Percentiles rank a stretch among this genome's conserved stretches.
These are phyloP conservation scores for Aradus depressus DNA, from an alignment of 2,888 invertebrate species.

Conservation along the genomic window DNA sequence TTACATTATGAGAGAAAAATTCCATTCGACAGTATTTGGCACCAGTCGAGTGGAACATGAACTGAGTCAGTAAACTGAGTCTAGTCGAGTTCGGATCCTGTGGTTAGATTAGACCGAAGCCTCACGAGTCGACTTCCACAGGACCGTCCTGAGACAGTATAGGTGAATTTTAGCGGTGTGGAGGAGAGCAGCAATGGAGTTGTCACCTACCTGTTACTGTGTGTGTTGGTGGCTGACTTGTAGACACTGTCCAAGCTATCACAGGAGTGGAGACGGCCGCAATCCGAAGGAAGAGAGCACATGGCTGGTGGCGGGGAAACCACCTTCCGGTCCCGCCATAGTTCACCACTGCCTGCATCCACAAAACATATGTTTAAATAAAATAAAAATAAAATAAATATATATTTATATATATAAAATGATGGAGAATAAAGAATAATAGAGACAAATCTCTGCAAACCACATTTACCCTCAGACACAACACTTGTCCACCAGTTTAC, in stretches of 20 bases:
- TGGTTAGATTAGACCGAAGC: too few species aligned
- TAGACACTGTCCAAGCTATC: constrained; percentile 42
- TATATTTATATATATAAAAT: neutral
- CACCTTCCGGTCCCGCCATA: constrained; percentile 45
- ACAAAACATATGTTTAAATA: constrained; percentile 17
- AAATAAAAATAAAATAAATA: neutral
- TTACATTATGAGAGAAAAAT: too few species aligned
- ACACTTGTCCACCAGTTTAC: too few species aligned
- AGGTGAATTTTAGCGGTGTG: too few species aligned
- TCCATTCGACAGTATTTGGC: too few species aligned
- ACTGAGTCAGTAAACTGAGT: too few species aligned
- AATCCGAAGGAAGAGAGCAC: constrained; percentile 41
- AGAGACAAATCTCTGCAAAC: neutral
- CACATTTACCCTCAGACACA: neutral
- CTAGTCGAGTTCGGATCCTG: too few species aligned
- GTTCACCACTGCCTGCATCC: constrained; percentile 43
- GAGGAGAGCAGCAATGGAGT: too few species aligned
- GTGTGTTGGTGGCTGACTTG: constrained; percentile 37
- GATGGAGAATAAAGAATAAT: neutral
- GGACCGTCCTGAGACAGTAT: too few species aligned
- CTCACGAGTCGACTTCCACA: too few species aligned
- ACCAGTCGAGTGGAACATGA: too few species aligned
- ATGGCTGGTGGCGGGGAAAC: constrained; percentile 48
- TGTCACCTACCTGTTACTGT: constrained; percentile 19
- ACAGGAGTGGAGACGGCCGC: constrained; percentile 34